Base-by-base conservation (phyloP, 64 coral and sea anemone genomes). In the Actinia equina region DNA sequence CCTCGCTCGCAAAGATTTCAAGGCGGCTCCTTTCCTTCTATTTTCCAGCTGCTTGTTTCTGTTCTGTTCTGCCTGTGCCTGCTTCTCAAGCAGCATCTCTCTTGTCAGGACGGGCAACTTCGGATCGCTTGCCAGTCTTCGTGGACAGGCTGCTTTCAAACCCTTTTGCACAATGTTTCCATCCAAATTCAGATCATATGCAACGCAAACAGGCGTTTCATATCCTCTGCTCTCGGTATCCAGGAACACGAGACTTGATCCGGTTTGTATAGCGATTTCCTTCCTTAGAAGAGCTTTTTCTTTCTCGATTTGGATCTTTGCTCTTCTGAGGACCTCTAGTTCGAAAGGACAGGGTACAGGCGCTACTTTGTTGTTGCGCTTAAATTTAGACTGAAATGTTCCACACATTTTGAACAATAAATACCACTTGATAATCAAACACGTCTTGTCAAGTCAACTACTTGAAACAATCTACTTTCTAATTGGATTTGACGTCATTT, bases 31-130 rank as follows among this genome's bases (percentile, higher is more conserved):
- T 60, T 60, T 60, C n/a, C 62, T 65, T 25, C 23, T 65, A 20
- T 65, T 65, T 22, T 65, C 62, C 19, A 65, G 62, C 62, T 65
- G 62, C 62, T 65, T 65, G 62, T 65, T 65, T 65, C 62, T 65
- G 62, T 65, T 65, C 22, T 65, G 22, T 65, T 79, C 77, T 79
- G 41, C 77, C 77, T 79, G 12, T 41, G 42, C 42, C 44, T 79
- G 77, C 44, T 79, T 79, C 27, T 79, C 30, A 17, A 79, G 41
- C 27, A 79, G 77, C 77, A 79, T 79, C 77, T 79, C 77, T 46
- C 44, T 79, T 79, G 77, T 79, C 27, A 79, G 77, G 44, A 79
- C 41, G 5, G 77, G 77, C 27, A 79, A 46, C 44, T 43, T 26
- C 4, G 77, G 37, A 79, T 79, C 77, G 44, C 41, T 79, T 79